Conservation (phyloP, 2,888 invertebrate genomes). For the Odontomyia ornata region DNA sequence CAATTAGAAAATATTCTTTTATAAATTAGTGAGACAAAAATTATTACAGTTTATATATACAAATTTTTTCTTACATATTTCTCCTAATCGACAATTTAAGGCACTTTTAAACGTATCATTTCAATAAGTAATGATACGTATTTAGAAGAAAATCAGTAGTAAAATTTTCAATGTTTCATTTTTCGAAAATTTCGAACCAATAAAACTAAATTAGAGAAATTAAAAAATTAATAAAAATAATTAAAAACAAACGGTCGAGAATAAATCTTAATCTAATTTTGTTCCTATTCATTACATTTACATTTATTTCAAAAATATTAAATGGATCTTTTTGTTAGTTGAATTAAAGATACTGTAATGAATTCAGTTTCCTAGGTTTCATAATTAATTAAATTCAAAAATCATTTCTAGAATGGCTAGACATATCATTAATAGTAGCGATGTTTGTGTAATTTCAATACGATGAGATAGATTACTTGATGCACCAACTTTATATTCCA, state of each 20-base stretch:
- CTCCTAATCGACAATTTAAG: conserved; percentile 44
- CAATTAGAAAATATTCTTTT: neutral
- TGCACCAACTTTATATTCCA: conserved; percentile 64
- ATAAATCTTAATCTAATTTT: neutral
- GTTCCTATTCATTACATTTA: conserved; percentile 17
- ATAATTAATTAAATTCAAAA: neutral
- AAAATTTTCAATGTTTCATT: too few relatives aligned
- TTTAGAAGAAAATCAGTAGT: neutral
- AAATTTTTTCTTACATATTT: conserved; percentile 7
- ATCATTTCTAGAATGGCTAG: neutral
- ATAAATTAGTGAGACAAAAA: neutral
- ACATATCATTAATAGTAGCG: neutral
- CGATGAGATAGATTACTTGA: conserved; percentile 49
- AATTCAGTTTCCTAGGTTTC: neutral
- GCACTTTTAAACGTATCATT: conserved; percentile 38
- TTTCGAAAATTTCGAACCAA: neutral
- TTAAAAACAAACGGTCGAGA: too few relatives aligned
- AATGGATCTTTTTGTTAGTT: neutral
- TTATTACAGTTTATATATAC: neutral
- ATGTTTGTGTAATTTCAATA: neutral
- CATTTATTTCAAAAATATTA: neutral
- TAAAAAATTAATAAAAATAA: neutral
- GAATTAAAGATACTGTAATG: neutral
- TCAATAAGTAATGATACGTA: conserved; percentile 21
- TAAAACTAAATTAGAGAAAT: neutral